These are phyloP conservation scores for Gortyna flavago DNA, from an alignment of 2,888 invertebrate species.

Conservation along the genomic window DNA sequence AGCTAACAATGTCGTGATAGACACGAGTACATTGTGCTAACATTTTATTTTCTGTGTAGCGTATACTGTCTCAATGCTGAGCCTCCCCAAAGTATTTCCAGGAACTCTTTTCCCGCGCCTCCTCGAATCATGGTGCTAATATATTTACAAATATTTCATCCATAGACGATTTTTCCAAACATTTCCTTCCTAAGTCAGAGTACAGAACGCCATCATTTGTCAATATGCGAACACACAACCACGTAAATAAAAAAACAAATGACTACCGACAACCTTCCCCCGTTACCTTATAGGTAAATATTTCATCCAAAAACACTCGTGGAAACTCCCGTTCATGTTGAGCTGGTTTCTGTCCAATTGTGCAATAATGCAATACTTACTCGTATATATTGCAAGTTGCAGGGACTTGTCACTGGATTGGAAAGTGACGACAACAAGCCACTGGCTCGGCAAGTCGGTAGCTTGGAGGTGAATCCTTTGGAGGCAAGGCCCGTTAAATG, in stretches of 20 bases:
- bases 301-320: conserved; percentile 23
- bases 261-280: conserved; percentile 4
- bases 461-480: conserved; percentile 7
- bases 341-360: conserved; percentile 37
- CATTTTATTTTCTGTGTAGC: neutral
- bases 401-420: conserved; percentile 13
- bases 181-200: neutral
- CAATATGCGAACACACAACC: no score
- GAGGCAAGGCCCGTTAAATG: conserved; percentile 7
- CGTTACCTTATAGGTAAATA: conserved; percentile 4
- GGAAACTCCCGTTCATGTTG: conserved; percentile 19
- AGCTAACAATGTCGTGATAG: no score
- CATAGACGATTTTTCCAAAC: neutral
- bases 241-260: neutral
- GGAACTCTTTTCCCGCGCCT: no score
- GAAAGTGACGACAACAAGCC: conserved; percentile 11
- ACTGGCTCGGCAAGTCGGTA: conserved; percentile 2
- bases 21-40: no score
- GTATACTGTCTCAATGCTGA: neutral
- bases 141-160: neutral
- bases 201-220: neutral
- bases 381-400: conserved; percentile 19
- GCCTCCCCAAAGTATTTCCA: no score
- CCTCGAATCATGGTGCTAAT: neutral
- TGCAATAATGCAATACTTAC: conserved; percentile 9